Percentiles rank a stretch among this genome's conserved stretches.
Evolutionary conservation across 2,797 vertebrate genomes (phyloP).

Genomic region (Agapornis canus): DNA sequence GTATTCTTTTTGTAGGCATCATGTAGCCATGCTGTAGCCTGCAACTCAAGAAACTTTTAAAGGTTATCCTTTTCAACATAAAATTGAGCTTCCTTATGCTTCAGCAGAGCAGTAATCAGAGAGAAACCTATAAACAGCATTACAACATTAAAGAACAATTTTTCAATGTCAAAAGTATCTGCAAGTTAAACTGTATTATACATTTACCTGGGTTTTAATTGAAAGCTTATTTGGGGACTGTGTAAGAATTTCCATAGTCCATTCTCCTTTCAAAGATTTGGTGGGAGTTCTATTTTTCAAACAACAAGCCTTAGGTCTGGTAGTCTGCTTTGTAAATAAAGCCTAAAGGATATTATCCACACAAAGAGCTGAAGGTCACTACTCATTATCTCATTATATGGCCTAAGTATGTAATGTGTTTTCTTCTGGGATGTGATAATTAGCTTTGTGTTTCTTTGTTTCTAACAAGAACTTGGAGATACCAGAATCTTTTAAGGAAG

Average conservation of each 20-base stretch:
- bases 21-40: not conserved
- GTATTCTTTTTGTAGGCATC: not conserved
- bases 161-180: not conserved
- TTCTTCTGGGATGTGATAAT: conserved; percentile 41
- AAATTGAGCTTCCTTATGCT: not conserved
- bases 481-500: conserved; percentile 48
- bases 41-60: not conserved
- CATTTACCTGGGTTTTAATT: not conserved
- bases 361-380: conserved; percentile 1
- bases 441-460: conserved; percentile 12
- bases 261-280: not conserved
- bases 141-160: not conserved
- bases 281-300: not conserved
- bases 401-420: conserved; percentile 1
- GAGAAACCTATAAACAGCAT: not conserved
- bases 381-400: conserved; percentile 10
- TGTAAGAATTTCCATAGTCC: not conserved
- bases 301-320: not conserved
- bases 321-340: not conserved
- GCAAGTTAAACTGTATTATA: not conserved
- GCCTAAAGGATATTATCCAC: not conserved
- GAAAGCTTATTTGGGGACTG: not conserved
- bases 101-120: not conserved
- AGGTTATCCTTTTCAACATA: not conserved
- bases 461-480: conserved; percentile 13